These are phyloP conservation scores for Cosmia trapezina DNA, from an alignment of 2,888 invertebrate species.

Conservation along the genomic window DNA sequence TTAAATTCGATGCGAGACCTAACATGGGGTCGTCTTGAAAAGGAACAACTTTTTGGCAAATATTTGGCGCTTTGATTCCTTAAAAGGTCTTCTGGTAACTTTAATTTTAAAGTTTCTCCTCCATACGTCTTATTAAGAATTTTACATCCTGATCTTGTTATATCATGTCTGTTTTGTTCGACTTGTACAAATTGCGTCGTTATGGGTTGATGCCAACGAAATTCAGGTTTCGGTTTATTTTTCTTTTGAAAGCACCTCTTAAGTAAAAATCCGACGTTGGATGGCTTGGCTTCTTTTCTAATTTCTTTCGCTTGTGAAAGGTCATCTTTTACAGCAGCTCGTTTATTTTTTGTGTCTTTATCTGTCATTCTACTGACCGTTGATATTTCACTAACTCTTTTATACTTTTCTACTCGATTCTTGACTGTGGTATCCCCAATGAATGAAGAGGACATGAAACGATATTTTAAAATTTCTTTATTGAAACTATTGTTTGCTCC, in stretches of 20 bases:
- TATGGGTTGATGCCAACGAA: constrained; percentile 20
- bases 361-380: constrained; percentile 15
- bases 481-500: constrained; percentile 68
- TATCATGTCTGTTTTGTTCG: neutral
- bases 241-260: constrained; percentile 54
- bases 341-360: constrained; percentile 10
- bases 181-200: constrained; percentile 37
- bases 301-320: constrained; percentile 18
- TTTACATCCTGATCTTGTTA: neutral
- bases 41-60: neutral
- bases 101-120: constrained; percentile 18
- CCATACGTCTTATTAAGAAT: constrained; percentile 4
- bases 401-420: constrained; percentile 9
- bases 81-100: constrained; percentile 2
- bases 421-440: neutral
- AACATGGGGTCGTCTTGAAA: constrained; percentile 8
- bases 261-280: constrained; percentile 30
- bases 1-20: constrained; percentile 35
- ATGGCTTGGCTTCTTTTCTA: constrained; percentile 15
- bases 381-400: constrained; percentile 12
- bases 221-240: constrained; percentile 5
- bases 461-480: constrained; percentile 67
- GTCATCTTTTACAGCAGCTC: neutral
- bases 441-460: neutral
- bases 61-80: neutral